These are phyloP conservation scores for Tachypleus tridentatus DNA, from an alignment of 1,140 invertebrate species.

Conservation along the genomic window DNA sequence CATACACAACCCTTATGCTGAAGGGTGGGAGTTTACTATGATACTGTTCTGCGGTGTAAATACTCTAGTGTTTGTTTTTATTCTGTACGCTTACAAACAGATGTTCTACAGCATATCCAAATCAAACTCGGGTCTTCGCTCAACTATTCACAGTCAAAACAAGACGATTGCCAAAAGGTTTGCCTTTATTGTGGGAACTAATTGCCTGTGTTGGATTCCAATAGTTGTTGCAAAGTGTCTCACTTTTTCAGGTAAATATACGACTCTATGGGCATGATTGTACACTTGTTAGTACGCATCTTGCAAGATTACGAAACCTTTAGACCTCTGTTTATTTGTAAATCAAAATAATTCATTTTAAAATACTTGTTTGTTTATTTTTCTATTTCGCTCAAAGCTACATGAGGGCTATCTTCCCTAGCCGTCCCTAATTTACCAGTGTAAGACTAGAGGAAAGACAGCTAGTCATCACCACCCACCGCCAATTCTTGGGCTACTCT, in stretches of 20 bases:
- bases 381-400: too few species aligned
- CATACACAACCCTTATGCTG: slow-evolving; percentile 39
- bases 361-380: background rate
- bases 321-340: slow-evolving; percentile 11
- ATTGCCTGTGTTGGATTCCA: slow-evolving; percentile 60
- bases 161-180: slow-evolving; percentile 54
- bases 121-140: slow-evolving; percentile 47
- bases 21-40: slow-evolving; percentile 45
- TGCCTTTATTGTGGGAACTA: slow-evolving; percentile 59
- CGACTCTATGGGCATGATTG: slow-evolving; percentile 40
- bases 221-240: slow-evolving; percentile 54
- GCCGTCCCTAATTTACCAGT: too few species aligned
- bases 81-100: slow-evolving; percentile 42
- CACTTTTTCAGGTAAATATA: slow-evolving; percentile 39
- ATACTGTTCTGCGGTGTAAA: slow-evolving; percentile 44
- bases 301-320: slow-evolving; percentile 37
- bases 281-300: slow-evolving; percentile 41
- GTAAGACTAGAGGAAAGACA: too few species aligned
- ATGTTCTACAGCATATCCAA: slow-evolving; percentile 48
- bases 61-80: slow-evolving; percentile 41
- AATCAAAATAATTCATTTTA: slow-evolving; percentile 11
- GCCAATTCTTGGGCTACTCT: too few species aligned
- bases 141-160: slow-evolving; percentile 44
- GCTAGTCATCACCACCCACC: too few species aligned
- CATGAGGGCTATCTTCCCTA: too few species aligned